Evolutionary conservation across 2,113 vertebrate genomes (phyloP).

Genomic region (Fulmarus glacialis): DNA sequence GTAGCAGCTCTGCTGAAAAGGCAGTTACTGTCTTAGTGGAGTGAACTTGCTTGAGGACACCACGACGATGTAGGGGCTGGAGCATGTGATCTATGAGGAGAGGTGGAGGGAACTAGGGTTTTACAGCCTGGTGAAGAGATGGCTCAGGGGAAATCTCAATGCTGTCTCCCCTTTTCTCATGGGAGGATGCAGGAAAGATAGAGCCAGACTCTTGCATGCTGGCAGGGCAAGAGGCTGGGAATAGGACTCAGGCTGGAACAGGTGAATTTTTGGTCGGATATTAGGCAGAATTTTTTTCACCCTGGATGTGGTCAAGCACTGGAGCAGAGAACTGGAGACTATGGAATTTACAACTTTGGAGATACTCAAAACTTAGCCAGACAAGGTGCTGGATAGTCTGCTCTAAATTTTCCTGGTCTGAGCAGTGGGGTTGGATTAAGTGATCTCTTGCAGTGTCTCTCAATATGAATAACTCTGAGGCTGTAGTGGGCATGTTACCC

Average conservation of each 20-base stretch:
- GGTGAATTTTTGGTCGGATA: neutral
- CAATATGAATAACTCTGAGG: neutral
- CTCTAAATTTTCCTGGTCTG: neutral
- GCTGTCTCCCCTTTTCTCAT: neutral
- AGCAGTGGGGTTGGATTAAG: neutral
- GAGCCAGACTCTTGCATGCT: neutral
- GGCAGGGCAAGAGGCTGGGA: neutral
- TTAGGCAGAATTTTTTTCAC: neutral
- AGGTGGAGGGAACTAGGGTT: neutral
- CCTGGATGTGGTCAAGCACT: neutral
- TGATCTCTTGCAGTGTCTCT: neutral
- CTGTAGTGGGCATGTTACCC: neutral
- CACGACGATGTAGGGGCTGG: neutral
- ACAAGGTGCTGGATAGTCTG: neutral
- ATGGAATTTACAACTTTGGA: neutral
- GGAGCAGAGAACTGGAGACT: neutral
- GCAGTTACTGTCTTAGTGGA: neutral
- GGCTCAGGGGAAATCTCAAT: neutral
- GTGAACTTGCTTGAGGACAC: rapidly evolving
- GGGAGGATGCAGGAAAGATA: neutral
- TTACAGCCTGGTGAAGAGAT: neutral
- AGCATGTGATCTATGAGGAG: neutral
- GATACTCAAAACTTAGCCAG: neutral
- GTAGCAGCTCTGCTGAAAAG: neutral
- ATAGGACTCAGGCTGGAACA: neutral